Percentiles rank a stretch among this genome's conserved stretches.
Conservation (phyloP, 2,797 vertebrate species). For the Enteromius argenteus region DNA sequence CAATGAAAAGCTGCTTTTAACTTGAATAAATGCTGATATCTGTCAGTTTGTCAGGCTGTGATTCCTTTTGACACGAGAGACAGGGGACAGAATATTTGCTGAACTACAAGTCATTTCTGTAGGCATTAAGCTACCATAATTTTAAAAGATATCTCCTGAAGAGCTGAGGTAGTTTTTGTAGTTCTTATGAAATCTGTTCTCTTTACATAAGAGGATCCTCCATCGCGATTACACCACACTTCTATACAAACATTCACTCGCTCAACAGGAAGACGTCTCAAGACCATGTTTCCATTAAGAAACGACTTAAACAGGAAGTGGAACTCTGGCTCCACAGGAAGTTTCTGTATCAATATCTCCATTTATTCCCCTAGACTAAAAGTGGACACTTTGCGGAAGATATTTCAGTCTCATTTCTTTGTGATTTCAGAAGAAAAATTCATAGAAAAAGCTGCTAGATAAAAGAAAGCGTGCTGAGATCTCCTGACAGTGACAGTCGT, state of each 20-base stretch:
- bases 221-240: neutral
- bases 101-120: neutral
- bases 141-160: neutral
- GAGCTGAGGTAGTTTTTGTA: no score
- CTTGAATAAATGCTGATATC: conserved; percentile 61
- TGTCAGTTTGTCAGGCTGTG: conserved; percentile 18
- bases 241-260: neutral
- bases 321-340: neutral
- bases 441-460: neutral
- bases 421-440: neutral
- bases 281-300: neutral
- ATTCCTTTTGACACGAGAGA: neutral
- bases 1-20: conserved; percentile 46
- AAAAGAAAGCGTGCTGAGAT: neutral
- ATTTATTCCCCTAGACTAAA: neutral
- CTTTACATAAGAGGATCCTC: neutral
- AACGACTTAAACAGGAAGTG: neutral
- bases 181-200: neutral
- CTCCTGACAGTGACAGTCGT: neutral
- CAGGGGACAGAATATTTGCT: conserved; percentile 59
- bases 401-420: neutral
- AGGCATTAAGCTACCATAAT: no score
- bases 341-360: neutral
- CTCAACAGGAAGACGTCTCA: neutral
- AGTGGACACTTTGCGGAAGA: neutral